A percentile compares a stretch with the other conserved stretches of the same genome.
These are phyloP conservation scores for Clarias fuscus DNA, from an alignment of 2,797 vertebrate species.

Conservation along the genomic window DNA sequence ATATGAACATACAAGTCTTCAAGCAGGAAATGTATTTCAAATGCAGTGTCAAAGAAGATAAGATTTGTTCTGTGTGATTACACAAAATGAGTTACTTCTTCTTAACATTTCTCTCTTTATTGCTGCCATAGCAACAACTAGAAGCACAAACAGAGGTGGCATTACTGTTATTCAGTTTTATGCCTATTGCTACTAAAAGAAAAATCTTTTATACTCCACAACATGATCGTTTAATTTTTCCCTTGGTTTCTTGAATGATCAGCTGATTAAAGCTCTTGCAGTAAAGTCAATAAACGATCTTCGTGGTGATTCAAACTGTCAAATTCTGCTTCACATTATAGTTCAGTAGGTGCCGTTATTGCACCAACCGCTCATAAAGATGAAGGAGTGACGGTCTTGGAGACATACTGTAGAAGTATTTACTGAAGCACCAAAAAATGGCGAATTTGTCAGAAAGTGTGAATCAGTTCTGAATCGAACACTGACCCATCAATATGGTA, in stretches of 20 bases:
- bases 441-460: too few species aligned
- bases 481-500: too few species aligned
- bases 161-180: neutral
- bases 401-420: too few species aligned
- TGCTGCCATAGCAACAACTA: constrained; percentile 12
- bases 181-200: neutral
- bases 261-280: neutral
- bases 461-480: too few species aligned
- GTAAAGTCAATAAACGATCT: neutral
- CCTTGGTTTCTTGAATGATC: neutral
- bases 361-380: too few species aligned
- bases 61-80: neutral
- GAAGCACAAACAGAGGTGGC: neutral
- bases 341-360: too few species aligned
- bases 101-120: constrained; percentile 8
- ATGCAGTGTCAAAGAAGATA: neutral
- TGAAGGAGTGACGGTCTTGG: too few species aligned
- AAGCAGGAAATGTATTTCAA: neutral
- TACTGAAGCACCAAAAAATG: too few species aligned
- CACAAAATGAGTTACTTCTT: neutral
- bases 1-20: neutral
- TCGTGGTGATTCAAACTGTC: neutral
- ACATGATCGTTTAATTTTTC: neutral
- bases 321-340: too few species aligned
- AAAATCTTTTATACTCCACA: neutral